Base-by-base conservation (phyloP, 2,113 vertebrate species). In the Nansenia antarctica region DNA sequence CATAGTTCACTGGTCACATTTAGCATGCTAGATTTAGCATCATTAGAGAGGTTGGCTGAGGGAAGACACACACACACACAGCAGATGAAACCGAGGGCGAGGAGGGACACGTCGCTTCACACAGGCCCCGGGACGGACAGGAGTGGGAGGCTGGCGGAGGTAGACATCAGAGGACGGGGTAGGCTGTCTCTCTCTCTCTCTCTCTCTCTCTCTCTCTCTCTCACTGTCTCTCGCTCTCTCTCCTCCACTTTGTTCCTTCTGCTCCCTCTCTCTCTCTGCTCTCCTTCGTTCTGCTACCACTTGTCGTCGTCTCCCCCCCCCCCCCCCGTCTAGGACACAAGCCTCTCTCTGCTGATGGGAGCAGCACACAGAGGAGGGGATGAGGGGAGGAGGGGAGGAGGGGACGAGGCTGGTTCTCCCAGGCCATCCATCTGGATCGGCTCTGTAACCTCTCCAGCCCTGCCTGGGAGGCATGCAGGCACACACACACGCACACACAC, bases 1-100 rank as follows among this genome's bases (percentile, higher is more conserved):
- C 88, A 91, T 90, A 91, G 91, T 78, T 91, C 91, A 91, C 89
- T 92, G 90, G 90, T 89, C 82, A n/a, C 88, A 92, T 93, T 92
- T 91, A 90, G 85, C 89, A 92, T 91, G 89, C 89, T 92, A 91
- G 89, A 92, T 92, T 93, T 92, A 87, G 86, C 86, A 81, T 90
- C 89, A 92, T 92, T 91, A 93, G 85, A 81, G 74, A 85, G 82
- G 86, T 84, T 75, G 89, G 90, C 90, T 86, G 82, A 87, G 82
- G 84, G 86, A 80, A 85, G 82, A 82, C n/a, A n/a, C n/a, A n/a
- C n/a, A n/a, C n/a, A n/a, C n/a, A n/a, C n/a, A n/a, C n/a, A n/a
- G n/a, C n/a, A n/a, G n/a, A n/a, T n/a, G n/a, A n/a, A n/a, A n/a
- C 9, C 1, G 80, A 70, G 64, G 59, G n/a, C 73, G 78, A 84